phyloP scores from a whole-genome alignment of 2,797 vertebrate species.

The Clarias fuscus region DNA sequence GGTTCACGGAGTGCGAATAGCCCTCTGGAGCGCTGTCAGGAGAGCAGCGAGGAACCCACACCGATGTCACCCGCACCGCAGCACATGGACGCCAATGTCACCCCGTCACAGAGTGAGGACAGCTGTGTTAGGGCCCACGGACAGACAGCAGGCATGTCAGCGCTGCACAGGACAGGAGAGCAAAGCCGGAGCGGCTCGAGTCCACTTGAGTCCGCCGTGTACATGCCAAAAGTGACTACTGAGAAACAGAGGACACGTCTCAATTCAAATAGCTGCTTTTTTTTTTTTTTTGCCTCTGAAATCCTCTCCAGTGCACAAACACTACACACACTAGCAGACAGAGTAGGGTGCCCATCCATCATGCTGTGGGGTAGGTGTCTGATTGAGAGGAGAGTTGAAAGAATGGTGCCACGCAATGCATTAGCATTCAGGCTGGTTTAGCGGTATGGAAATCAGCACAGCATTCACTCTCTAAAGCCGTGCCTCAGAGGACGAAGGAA shows the following conservation, averaged over 20 bases:
- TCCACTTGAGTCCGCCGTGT: constrained; percentile 34
- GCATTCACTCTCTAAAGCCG: constrained; percentile 33
- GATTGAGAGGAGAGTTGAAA: constrained; percentile 37
- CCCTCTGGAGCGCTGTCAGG: constrained; percentile 40
- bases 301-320: constrained; percentile 23
- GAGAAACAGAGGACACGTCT: constrained; percentile 30
- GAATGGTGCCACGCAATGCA: constrained; percentile 39
- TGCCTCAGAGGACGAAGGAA: constrained; percentile 21
- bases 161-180: constrained; percentile 29
- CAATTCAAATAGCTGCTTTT: constrained; percentile 12
- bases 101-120: constrained; percentile 27
- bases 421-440: constrained; percentile 48
- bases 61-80: constrained; percentile 29
- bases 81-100: constrained; percentile 51
- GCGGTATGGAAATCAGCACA: constrained; percentile 40
- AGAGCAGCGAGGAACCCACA: constrained; percentile 10
- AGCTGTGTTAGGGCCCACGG: constrained; percentile 40
- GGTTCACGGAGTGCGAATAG: constrained; percentile 48
- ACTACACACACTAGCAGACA: constrained; percentile 9
- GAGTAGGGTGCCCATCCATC: constrained; percentile 47
- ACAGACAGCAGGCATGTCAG: constrained; percentile 43
- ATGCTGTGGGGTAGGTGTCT: constrained; percentile 32
- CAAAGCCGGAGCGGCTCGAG: constrained; percentile 31
- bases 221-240: constrained; percentile 29
- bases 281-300: background rate